Conservation (phyloP, 2,888 invertebrate species). For the Andrena praecox region DNA sequence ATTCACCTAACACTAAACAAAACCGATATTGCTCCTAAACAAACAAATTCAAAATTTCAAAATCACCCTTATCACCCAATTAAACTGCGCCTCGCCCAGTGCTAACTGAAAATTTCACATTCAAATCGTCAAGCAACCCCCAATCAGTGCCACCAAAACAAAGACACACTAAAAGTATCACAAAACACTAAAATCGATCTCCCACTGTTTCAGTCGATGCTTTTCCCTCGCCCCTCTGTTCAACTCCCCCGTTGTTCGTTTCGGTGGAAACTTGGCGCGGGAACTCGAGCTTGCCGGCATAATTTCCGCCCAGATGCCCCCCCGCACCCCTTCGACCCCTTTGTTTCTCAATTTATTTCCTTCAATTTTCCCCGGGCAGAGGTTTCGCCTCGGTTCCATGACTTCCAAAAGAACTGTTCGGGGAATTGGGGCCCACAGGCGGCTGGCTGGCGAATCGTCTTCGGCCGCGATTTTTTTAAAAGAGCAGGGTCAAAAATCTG, state of each 20-base stretch:
- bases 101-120: too few species aligned
- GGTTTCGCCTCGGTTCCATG: slow-evolving; percentile 1
- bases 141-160: background rate
- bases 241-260: background rate
- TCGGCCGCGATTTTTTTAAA: slow-evolving; percentile 21
- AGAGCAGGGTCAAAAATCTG: slow-evolving; percentile 31
- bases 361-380: slow-evolving; percentile 13
- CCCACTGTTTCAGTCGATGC: background rate
- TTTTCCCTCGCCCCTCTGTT: background rate
- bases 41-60: too few species aligned
- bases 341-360: slow-evolving; percentile 5
- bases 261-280: background rate
- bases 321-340: background rate
- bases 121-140: background rate
- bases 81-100: too few species aligned
- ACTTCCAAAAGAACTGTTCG: slow-evolving; percentile 3
- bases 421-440: background rate
- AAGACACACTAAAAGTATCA: background rate
- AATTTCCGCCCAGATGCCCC: background rate
- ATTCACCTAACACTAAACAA: too few species aligned
- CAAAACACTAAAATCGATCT: background rate
- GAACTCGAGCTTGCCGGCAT: background rate
- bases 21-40: too few species aligned
- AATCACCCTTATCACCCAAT: too few species aligned
- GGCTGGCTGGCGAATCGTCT: slow-evolving; percentile 15